These are phyloP conservation scores for Stercorarius parasiticus DNA, from an alignment of 2,113 vertebrate genomes.

Conservation along the genomic window DNA sequence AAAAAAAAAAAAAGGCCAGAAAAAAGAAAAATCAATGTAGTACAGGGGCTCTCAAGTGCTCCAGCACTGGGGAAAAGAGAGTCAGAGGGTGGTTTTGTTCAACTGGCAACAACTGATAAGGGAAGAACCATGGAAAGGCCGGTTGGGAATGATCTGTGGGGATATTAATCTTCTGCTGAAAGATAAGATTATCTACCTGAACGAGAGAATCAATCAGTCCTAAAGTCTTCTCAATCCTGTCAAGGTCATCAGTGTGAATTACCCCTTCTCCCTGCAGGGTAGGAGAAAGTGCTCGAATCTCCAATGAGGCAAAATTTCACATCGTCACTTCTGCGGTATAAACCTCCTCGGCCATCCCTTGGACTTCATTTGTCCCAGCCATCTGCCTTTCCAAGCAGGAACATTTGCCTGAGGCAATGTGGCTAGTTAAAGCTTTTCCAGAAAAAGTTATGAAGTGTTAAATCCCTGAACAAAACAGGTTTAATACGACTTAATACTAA, in stretches of 20 bases:
- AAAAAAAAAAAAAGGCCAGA: too few relatives aligned
- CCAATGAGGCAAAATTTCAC: not conserved
- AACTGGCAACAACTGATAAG: not conserved
- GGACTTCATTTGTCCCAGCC: not conserved
- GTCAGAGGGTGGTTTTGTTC: not conserved
- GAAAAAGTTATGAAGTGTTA: not conserved
- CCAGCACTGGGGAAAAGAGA: not conserved
- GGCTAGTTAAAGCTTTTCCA: not conserved
- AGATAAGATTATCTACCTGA: slow-evolving; percentile 18
- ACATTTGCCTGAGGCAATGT: not conserved
- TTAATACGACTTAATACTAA: slow-evolving; percentile 30
- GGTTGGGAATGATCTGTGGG: not conserved
- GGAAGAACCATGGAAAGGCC: not conserved
- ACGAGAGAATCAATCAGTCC: not conserved
- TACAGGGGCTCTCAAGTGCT: not conserved
- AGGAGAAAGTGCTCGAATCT: slow-evolving; percentile 5
- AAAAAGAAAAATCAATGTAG: not conserved
- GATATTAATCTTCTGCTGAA: slow-evolving; percentile 13
- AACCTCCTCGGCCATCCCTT: not conserved
- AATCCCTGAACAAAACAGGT: slow-evolving; percentile 35
- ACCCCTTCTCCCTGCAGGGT: not conserved
- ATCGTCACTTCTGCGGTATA: not conserved
- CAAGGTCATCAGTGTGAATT: not conserved
- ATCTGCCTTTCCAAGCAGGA: not conserved
- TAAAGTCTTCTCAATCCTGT: slow-evolving; percentile 1